These are phyloP conservation scores for Acrossocheilus wenchowensis DNA, from an alignment of 2,797 vertebrate species.

Conservation along the genomic window DNA sequence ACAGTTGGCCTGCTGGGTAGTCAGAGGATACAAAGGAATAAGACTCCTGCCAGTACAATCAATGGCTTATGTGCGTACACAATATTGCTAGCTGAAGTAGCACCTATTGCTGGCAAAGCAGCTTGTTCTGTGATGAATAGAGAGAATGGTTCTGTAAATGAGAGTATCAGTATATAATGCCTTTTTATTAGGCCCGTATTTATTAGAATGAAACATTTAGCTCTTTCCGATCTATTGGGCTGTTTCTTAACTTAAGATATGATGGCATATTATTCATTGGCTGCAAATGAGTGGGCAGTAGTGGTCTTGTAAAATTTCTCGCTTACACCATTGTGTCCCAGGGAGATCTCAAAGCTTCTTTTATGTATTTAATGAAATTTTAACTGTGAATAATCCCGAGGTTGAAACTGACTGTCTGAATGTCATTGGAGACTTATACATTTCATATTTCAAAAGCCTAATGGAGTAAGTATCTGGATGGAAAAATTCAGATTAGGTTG, in stretches of 20 bases:
- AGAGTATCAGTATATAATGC: background rate
- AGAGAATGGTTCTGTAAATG: background rate
- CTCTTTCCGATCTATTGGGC: background rate
- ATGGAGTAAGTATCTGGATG: background rate
- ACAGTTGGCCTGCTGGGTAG: constrained; percentile 49
- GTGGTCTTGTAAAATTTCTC: constrained; percentile 23
- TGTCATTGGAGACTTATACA: constrained; percentile 19
- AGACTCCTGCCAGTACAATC: constrained; percentile 28
- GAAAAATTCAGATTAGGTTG: background rate
- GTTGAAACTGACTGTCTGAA: constrained; percentile 16
- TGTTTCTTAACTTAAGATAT: constrained; percentile 9
- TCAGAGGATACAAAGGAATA: constrained; percentile 45
- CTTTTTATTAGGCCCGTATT: background rate
- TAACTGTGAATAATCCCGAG: constrained; percentile 12
- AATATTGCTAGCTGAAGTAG: background rate
- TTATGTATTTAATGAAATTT: constrained; percentile 20
- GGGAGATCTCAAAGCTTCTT: constrained; percentile 23
- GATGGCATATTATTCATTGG: constrained; percentile 27
- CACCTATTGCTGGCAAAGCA: constrained; percentile 24
- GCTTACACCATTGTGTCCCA: background rate
- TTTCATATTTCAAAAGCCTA: constrained; percentile 29
- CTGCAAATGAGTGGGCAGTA: constrained; percentile 24
- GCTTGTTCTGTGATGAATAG: constrained; percentile 24
- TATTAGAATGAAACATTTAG: constrained; percentile 17
- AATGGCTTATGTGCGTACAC: constrained; percentile 18